Evolutionary conservation across 2,797 vertebrate species (phyloP).

Genomic region (Cirrhinus mrigala): DNA sequence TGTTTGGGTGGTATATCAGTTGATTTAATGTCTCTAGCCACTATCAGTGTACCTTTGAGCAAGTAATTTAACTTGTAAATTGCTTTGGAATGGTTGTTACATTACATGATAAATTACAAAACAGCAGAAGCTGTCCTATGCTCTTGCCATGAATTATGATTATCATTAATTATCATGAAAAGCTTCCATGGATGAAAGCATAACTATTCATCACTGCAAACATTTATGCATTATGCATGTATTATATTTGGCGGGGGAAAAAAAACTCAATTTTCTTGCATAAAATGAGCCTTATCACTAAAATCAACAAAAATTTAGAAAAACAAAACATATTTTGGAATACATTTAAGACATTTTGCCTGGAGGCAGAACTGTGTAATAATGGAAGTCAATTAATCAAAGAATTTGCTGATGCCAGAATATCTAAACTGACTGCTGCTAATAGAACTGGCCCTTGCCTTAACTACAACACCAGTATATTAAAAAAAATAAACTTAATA

Average conservation of each 20-base stretch:
- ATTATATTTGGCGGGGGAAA: not conserved
- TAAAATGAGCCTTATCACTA: not conserved
- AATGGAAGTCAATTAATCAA: not conserved
- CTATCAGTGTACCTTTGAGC: not conserved
- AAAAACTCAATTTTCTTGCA: not conserved
- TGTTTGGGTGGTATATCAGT: not conserved
- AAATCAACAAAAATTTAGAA: not conserved
- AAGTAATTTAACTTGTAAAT: slow-evolving; percentile 1
- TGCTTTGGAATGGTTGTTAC: slow-evolving; percentile 5
- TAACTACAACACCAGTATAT: not conserved
- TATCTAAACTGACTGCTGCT: not conserved
- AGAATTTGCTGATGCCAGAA: not conserved
- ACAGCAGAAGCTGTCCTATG: slow-evolving; percentile 8
- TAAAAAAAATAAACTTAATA: no score
- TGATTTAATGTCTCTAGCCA: not conserved
- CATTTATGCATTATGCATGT: not conserved
- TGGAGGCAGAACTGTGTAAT: not conserved
- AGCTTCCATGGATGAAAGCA: not conserved
- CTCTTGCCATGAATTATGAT: not conserved
- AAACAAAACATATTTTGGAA: not conserved
- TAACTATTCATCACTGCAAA: not conserved
- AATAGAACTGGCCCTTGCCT: not conserved
- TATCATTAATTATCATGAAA: slow-evolving; percentile 12
- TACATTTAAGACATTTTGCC: not conserved
- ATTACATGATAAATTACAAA: not conserved